Evolutionary conservation across 1,140 invertebrate species (phyloP), one percentile per base, ranked within the genome.

Genomic region (Eciton burchellii): DNA sequence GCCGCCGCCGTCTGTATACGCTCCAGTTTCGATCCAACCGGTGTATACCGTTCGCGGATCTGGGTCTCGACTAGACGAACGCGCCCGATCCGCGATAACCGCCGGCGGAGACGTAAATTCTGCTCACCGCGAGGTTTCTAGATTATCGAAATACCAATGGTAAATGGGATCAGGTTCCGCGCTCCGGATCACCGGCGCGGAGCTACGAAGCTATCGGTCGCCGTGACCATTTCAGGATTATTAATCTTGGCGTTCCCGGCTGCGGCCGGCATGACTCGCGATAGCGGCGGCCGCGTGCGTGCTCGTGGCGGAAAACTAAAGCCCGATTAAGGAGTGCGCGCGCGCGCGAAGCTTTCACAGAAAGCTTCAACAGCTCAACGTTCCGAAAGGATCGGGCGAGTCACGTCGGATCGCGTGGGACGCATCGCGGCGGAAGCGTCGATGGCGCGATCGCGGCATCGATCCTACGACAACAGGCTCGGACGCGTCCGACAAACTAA

Each of bases 61-160:
- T 86, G 56, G 81, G 77, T 85, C 49, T 71, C 81, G 41, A 63
- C 24, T 66, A 83, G 84, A 86, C 72, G 71, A 52, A 74, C 85
- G 72, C 70, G 82, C 81, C 68, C 81, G 81, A 86, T 87, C 43
- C 66, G 72, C 77, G 63, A 86, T 86, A 85, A 77, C 71, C 63
- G 71, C 54, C 19, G 59, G 41, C 35, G 59, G 52, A 84, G 49
- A 82, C 85, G 82, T 88, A 87, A 87, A 88, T 88, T 88, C 82
- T 87, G 71, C 49, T 76, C 35, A 16, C 63, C 47, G 73, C 66
- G 66, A 87, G 71, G 65, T 88, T 88, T 88, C 85, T 88, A 88
- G 77, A 88, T 88, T 88, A 87, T 88, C 72, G 86, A 84, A 88
- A 88, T 88, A 88, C 85, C 83, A 82, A 59, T 84, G 60, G 71